Conservation (phyloP, 2,888 invertebrate species). For the Ophion ventricosus region DNA sequence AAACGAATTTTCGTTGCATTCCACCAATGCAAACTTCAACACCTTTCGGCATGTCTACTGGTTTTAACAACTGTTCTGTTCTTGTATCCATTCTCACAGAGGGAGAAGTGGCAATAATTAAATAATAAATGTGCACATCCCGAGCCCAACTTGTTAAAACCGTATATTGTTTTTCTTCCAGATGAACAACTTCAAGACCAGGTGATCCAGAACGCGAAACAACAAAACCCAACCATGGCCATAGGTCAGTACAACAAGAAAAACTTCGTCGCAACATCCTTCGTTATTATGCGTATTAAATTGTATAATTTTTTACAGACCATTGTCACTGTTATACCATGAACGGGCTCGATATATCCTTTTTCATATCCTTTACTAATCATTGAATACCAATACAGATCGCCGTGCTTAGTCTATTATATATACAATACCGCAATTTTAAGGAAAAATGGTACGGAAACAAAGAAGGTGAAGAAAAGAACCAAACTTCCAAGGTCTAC, state of each 20-base stretch:
- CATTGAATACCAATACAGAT: slow-evolving; percentile 22
- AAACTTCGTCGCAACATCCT: slow-evolving; percentile 34
- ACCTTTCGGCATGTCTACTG: no score
- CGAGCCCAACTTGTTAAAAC: not conserved
- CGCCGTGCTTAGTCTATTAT: not conserved
- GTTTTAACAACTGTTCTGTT: no score
- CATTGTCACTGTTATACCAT: slow-evolving; percentile 76
- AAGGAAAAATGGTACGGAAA: not conserved
- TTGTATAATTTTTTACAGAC: slow-evolving; percentile 79
- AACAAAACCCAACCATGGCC: slow-evolving; percentile 73
- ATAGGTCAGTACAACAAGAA: slow-evolving; percentile 75
- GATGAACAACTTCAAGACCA: slow-evolving; percentile 83
- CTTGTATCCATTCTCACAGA: not conserved
- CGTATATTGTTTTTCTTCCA: slow-evolving; percentile 72
- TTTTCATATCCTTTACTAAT: slow-evolving; percentile 80
- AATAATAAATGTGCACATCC: not conserved
- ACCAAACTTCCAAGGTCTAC: not conserved
- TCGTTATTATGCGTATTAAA: slow-evolving; percentile 27
- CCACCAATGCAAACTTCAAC: no score
- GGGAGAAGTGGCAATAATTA: not conserved
- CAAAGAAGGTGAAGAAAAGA: not conserved
- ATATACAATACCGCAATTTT: not conserved
- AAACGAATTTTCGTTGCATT: no score
- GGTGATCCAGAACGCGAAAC: slow-evolving; percentile 75
- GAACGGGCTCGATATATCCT: slow-evolving; percentile 80